A percentile compares a stretch with the other conserved stretches of the same genome.
Evolutionary conservation across 2,888 invertebrate genomes (phyloP).

Genomic region (Belgica antarctica): DNA sequence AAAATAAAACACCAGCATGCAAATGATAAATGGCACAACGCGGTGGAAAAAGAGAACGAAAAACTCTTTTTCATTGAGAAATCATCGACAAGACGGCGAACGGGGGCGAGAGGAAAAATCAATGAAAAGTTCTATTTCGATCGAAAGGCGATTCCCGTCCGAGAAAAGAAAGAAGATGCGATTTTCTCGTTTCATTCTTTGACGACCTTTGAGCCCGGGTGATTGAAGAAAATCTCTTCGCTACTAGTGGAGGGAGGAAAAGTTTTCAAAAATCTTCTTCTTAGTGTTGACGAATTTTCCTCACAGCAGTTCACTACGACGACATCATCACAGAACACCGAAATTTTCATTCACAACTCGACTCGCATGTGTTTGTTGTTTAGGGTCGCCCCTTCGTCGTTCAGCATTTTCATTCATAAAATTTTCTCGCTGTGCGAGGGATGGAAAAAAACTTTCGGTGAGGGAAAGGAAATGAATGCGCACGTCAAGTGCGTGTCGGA

Average conservation of each 20-base stretch:
- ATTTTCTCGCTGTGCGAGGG: not conserved
- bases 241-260: not conserved
- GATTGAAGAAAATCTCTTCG: not conserved
- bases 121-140: too few relatives aligned
- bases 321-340: not conserved
- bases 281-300: not conserved
- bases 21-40: slow-evolving; percentile 37
- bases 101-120: slow-evolving; percentile 6
- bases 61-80: slow-evolving; percentile 27
- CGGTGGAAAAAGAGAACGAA: not conserved
- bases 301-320: not conserved
- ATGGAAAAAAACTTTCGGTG: not conserved
- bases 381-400: not conserved
- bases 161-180: not conserved
- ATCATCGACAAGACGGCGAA: slow-evolving; percentile 44
- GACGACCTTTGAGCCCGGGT: slow-evolving; percentile 7
- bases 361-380: not conserved
- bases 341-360: not conserved
- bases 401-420: slow-evolving; percentile 28
- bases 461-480: not conserved
- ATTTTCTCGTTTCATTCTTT: not conserved
- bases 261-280: not conserved
- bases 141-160: not conserved
- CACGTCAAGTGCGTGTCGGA: not conserved
- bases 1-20: slow-evolving; percentile 24